A percentile compares a stretch with the other conserved stretches of the same genome.
Conservation (phyloP, 2,113 vertebrate genomes). For the cat (Felis catus) region DNA sequence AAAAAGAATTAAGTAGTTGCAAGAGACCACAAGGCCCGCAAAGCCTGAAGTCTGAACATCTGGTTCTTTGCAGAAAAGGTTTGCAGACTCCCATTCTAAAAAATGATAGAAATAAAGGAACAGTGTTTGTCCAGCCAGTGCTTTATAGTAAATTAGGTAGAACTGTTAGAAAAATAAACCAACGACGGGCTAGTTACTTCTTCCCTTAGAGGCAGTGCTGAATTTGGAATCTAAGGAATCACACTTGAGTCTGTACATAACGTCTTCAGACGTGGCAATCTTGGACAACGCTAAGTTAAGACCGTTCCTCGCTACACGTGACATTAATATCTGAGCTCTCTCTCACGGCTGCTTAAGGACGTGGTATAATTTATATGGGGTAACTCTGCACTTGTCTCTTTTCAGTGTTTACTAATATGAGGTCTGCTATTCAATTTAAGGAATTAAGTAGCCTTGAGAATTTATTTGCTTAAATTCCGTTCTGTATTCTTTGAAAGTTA, state of each 20-base stretch:
- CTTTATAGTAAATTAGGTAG: neutral
- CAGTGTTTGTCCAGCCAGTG: neutral
- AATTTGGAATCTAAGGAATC: neutral
- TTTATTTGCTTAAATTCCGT: neutral
- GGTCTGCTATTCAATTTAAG: neutral
- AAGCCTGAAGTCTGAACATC: neutral
- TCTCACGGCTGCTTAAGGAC: neutral
- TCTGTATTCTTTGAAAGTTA: neutral
- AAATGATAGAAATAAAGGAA: neutral
- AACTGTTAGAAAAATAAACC: neutral
- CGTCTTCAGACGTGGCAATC: neutral
- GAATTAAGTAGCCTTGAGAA: neutral
- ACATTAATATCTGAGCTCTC: neutral
- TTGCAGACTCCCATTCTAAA: neutral
- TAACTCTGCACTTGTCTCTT: neutral
- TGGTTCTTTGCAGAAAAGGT: neutral
- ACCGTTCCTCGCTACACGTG: neutral
- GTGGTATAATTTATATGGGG: neutral
- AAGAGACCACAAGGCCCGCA: neutral
- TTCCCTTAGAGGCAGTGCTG: neutral
- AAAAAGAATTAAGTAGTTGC: neutral
- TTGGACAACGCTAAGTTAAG: neutral
- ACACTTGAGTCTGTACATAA: neutral
- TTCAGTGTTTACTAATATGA: neutral
- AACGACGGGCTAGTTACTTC: neutral